A percentile compares a stretch with the other conserved stretches of the same genome.
Conservation (phyloP, 2,113 vertebrate genomes). For the Nipponia nippon region DNA sequence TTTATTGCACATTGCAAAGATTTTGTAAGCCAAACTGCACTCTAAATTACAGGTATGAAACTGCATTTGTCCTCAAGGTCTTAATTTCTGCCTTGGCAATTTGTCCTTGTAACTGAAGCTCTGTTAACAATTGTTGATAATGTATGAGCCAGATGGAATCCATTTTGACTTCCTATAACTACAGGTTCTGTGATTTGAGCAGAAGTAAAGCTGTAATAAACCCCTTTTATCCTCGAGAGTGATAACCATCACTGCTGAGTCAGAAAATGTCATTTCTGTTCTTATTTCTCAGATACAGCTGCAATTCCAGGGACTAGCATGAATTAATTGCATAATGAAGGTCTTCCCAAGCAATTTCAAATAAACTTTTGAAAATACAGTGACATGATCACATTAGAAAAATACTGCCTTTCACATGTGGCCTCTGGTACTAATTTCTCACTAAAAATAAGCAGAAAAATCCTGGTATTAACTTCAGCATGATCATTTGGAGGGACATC, state of each 20-base stretch:
- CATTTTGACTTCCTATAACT: not conserved
- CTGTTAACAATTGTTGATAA: not conserved
- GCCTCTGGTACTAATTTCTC: not conserved
- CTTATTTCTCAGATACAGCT: not conserved
- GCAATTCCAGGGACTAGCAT: not conserved
- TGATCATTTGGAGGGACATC: fast-evolving
- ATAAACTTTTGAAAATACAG: not conserved
- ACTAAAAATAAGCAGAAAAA: not conserved
- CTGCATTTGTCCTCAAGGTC: not conserved
- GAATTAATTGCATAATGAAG: not conserved
- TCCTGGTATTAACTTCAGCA: not conserved
- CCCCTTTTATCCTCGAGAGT: not conserved
- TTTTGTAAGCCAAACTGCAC: not conserved
- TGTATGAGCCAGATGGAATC: not conserved
- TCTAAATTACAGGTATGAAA: slow-evolving; percentile 27
- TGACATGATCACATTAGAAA: not conserved
- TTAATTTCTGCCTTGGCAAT: not conserved
- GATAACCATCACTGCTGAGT: not conserved
- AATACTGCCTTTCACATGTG: not conserved
- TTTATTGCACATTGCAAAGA: not conserved
- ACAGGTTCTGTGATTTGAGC: not conserved
- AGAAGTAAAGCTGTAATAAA: slow-evolving; percentile 7
- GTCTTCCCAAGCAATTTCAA: not conserved
- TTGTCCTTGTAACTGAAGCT: not conserved
- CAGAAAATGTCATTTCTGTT: not conserved